Base-by-base conservation (phyloP, 1,140 invertebrate species). In the Whitmania pigra region DNA sequence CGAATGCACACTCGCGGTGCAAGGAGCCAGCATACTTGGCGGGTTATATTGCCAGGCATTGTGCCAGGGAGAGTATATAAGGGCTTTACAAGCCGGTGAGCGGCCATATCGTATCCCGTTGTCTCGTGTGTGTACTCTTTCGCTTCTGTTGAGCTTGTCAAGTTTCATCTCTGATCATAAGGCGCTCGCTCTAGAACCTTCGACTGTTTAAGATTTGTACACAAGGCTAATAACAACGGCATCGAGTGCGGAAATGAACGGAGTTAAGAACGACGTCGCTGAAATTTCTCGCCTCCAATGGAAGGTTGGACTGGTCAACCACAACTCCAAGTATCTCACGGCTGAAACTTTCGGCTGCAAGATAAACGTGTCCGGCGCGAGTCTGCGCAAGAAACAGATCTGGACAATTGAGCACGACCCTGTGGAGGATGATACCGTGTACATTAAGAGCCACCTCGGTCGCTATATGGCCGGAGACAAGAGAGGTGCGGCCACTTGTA, bases 261-360 rank as follows among this genome's bases (percentile, higher is more conserved):
- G 69, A 49, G 22, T 70, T n/a, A 70, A 70, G 66, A 69, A 72
- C 49, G 25, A 36, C 17, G 25, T 11, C 63, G 36, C 18, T 31
- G 40, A 54, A 29, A 49, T 7, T 36, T 31, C 22, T 53, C 53
- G 43, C 67, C 67, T 73, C n/a, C 77, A 79, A 57, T 87, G 86
- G 86, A 85, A 83, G 69, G 86, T 97, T 75, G 94, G 94, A 15
- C 85, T 98, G 20, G 90, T 97, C 81, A 97, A 96, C 84, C 88
- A 87, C 66, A 75, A 78, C 13, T 88, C 89, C 79, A 91, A 92
- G 79, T 98, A 97, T 82, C 87, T 98, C 77, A 97, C 94, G 17
- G 94, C 94, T 0, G 95, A 98, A 84, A 95, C 92, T 29, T 98
- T 98, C 84, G 95, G 95, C 71, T 94, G 90, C 85, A 97, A 97